These are phyloP conservation scores for Morone saxatilis DNA, from an alignment of 2,113 vertebrate genomes.

Conservation along the genomic window DNA sequence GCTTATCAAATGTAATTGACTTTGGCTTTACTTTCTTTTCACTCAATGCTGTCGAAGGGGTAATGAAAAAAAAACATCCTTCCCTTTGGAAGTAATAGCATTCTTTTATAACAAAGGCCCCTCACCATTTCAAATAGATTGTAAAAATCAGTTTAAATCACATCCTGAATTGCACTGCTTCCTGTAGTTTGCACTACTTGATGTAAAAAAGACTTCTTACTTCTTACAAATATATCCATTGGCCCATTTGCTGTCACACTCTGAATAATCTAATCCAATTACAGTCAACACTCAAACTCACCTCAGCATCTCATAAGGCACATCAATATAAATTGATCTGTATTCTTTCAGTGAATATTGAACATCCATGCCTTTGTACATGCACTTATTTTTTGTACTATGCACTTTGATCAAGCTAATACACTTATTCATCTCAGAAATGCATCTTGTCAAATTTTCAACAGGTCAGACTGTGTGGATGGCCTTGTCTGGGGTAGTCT, in stretches of 20 bases:
- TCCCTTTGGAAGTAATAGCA: slow-evolving; percentile 58
- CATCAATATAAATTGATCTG: slow-evolving; percentile 43
- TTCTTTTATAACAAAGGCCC: slow-evolving; percentile 51
- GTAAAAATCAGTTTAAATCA: slow-evolving; percentile 38
- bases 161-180: slow-evolving; percentile 15
- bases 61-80: slow-evolving; percentile 55
- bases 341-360: slow-evolving; percentile 17
- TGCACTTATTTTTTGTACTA: neutral
- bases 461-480: slow-evolving; percentile 48
- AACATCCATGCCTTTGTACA: slow-evolving; percentile 42
- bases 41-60: slow-evolving; percentile 78
- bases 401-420: slow-evolving; percentile 58
- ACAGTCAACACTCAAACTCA: slow-evolving; percentile 38
- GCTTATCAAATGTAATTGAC: slow-evolving; percentile 99
- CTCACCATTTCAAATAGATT: slow-evolving; percentile 32
- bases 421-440: slow-evolving; percentile 30
- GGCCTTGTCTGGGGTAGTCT: slow-evolving; percentile 61
- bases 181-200: neutral
- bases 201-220: slow-evolving; percentile 5
- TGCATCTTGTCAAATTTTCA: slow-evolving; percentile 58
- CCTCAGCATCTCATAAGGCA: slow-evolving; percentile 30
- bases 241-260: slow-evolving; percentile 18
- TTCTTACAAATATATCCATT: slow-evolving; percentile 3
- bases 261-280: slow-evolving; percentile 25
- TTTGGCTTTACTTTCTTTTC: slow-evolving; percentile 95